Evolutionary conservation across 2,797 vertebrate species (phyloP).

Genomic region (Urosaurus nigricauda): DNA sequence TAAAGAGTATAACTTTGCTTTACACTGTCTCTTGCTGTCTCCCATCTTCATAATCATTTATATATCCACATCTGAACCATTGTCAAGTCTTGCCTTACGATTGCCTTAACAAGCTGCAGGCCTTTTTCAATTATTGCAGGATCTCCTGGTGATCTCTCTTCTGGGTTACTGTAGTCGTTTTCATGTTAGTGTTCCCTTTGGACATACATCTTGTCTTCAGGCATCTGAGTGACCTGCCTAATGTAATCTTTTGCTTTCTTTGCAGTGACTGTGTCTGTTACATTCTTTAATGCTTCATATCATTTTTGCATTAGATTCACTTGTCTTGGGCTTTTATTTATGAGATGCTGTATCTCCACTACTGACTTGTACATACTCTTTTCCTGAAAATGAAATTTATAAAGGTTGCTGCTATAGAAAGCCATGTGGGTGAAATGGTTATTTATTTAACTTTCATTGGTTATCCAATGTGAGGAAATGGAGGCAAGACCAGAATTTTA

Average conservation of each 20-base stretch:
- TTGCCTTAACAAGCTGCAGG: background rate
- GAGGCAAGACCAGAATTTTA: background rate
- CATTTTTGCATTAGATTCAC: background rate
- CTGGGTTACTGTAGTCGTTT: background rate
- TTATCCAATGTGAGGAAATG: background rate
- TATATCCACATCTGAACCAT: background rate
- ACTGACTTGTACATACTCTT: background rate
- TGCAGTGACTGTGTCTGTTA: background rate
- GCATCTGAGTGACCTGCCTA: background rate
- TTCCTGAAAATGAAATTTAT: background rate
- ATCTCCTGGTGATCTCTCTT: background rate
- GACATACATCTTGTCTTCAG: background rate
- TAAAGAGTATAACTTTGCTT: background rate
- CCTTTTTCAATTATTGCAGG: background rate
- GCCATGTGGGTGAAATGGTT: background rate
- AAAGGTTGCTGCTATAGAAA: background rate
- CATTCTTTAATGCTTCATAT: slow-evolving; percentile 7
- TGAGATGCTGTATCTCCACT: background rate
- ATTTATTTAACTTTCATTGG: background rate
- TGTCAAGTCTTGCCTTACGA: background rate
- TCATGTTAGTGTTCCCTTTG: background rate
- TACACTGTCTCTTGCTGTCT: background rate
- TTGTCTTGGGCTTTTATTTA: background rate
- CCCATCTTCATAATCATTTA: background rate
- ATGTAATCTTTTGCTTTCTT: background rate